These are phyloP conservation scores for Henricia sp. DNA, from an alignment of 53 echinoderm and acorn worm species.

Conservation along the genomic window DNA sequence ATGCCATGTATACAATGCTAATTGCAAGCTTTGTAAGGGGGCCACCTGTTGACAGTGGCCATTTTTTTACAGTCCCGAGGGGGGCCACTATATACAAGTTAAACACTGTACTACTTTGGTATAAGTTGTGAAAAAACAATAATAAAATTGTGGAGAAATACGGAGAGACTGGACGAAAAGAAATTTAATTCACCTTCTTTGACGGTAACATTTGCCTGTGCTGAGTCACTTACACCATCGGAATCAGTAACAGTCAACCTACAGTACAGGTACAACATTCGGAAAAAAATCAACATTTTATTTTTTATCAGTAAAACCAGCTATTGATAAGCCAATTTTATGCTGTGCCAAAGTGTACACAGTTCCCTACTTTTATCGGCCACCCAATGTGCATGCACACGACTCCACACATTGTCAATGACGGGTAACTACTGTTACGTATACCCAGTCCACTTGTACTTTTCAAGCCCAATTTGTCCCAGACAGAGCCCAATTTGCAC, in stretches of 20 bases:
- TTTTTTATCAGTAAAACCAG: no score
- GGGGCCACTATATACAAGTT: no score
- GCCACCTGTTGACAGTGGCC: no score
- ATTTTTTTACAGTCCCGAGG: no score
- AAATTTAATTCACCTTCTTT: conserved; percentile 94
- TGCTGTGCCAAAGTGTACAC: no score
- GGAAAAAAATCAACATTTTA: neutral
- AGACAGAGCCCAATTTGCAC: neutral
- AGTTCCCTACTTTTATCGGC: no score
- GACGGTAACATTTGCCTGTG: conserved; percentile 86
- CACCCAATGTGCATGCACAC: neutral
- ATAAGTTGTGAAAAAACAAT: neutral
- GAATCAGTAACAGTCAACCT: conserved; percentile 90
- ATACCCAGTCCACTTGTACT: no score
- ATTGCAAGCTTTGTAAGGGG: no score
- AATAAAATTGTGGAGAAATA: neutral
- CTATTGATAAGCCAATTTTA: no score
- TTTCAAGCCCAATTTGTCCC: no score
- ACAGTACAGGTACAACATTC: neutral
- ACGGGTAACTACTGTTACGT: neutral
- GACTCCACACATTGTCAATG: neutral
- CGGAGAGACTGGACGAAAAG: neutral
- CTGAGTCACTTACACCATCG: conserved; percentile 74
- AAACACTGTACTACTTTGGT: neutral
- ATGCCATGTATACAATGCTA: no score